Evolutionary conservation across 2,797 vertebrate genomes (phyloP), one percentile per base, ranked within the genome.

Genomic region (Thaleichthys pacificus): DNA sequence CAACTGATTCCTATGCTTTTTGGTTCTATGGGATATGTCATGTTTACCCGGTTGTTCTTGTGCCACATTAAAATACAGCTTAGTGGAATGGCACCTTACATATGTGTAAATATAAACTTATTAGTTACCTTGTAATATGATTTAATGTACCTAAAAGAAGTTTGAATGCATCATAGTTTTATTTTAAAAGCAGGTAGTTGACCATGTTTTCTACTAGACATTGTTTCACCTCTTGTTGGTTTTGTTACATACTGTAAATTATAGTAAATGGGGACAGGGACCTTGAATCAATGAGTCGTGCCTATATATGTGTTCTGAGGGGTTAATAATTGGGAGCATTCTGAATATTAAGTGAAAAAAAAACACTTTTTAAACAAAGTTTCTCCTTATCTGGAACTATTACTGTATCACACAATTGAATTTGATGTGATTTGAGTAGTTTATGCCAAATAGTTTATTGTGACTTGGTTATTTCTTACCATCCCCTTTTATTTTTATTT

Each of bases 241-340:
- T 67, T 67, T 67, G 66, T 67, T 54, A 51, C 66, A 67, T 49
- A 51, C 22, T 21, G 24, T 47, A 47, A 47, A 47, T 47, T 47
- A 47, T 47, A 47, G 42, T 47, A 47, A 14, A 12, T 3, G 65
- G 49, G 65, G 65, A 47, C 4, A 8, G 42, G 17, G 24, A 26
- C 17, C 66, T 12, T 61, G 58, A 51, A 28, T 28, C 47, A 26
- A 24, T 54, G 66, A 24, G 24, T 67, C 22, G 24, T 24, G 24
- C 54, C 15, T 67, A 28, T 28, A 17, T 47, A 17, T 54, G 24
- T 67, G 14, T 35, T 64, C 30, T 61, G 19, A 54, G 17, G 47
- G 17, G 49, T 28, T 77, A 42, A 56, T 77, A 28, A 56, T 35
- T 63, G 32, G 24, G 49, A 28, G 26, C 35, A 56, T 58, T 61